Percentiles rank a stretch among this genome's conserved stretches.
Conservation (phyloP, 2,888 invertebrate species). For the Drosophila acutilabella region DNA sequence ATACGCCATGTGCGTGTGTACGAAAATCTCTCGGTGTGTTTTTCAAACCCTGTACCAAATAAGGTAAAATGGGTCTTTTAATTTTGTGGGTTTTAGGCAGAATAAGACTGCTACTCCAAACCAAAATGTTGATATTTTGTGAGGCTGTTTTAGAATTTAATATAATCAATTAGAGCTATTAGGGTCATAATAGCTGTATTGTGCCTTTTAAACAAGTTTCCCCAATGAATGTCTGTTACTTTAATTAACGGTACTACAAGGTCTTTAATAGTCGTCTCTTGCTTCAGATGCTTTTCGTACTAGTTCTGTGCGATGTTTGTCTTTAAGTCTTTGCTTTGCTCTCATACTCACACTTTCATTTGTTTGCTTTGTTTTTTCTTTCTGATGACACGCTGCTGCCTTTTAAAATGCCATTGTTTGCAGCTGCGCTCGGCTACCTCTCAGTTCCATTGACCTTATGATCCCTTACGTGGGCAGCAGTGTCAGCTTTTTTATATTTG, state of each 20-base stretch:
- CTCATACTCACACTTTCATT: conserved; percentile 1
- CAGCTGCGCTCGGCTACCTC: conserved; percentile 65
- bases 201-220: no score
- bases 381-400: conserved; percentile 45
- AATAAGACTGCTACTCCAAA: background rate
- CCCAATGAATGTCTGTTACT: background rate
- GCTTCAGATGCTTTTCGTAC: background rate
- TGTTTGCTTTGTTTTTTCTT: conserved; percentile 28
- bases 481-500: conserved; percentile 15
- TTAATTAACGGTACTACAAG: background rate
- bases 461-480: conserved; percentile 37
- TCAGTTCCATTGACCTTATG: conserved; percentile 54
- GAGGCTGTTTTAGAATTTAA: no score
- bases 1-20: conserved; percentile 67
- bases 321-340: conserved; percentile 45
- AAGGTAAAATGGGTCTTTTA: background rate
- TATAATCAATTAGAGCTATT: no score
- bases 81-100: background rate
- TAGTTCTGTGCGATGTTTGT: conserved; percentile 47
- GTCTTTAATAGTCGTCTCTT: background rate
- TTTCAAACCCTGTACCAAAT: conserved; percentile 6
- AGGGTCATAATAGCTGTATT: no score
- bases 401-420: conserved; percentile 75
- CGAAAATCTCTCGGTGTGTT: conserved; percentile 8
- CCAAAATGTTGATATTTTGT: background rate